Conservation (phyloP, 2,888 invertebrate species). For the Cephus nigrinus region DNA sequence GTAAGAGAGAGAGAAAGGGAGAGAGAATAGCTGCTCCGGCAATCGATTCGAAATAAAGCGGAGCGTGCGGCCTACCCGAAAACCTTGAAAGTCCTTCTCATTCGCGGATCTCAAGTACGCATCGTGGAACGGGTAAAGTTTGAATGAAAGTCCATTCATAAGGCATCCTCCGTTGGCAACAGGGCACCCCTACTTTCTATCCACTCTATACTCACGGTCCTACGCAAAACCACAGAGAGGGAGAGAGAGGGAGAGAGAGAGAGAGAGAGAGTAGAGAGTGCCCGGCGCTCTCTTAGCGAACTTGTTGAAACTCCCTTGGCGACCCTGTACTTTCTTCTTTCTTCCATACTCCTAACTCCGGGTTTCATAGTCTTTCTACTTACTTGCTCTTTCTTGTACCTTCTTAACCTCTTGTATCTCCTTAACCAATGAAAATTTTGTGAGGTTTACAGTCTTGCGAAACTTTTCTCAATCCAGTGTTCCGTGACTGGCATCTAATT, state of each 20-base stretch:
- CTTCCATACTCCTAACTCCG: not conserved
- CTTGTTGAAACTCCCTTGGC: constrained; percentile 24
- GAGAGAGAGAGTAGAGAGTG: not conserved
- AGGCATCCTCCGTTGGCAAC: constrained; percentile 2
- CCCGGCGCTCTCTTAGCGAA: constrained; percentile 15
- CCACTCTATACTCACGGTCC: not conserved
- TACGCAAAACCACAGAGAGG: constrained; percentile 8
- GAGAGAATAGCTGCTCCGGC: constrained; percentile 10
- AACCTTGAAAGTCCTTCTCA: constrained; percentile 13
- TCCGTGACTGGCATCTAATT: not conserved
- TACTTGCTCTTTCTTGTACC: not conserved
- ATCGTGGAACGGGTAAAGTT: constrained; percentile 12
- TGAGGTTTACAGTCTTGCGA: not conserved
- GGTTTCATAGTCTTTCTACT: not conserved
- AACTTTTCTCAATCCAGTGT: not conserved
- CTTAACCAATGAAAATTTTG: not conserved
- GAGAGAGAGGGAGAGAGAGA: not conserved
- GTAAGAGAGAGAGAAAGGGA: no score
- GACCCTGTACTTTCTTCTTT: not conserved
- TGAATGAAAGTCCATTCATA: constrained; percentile 38
- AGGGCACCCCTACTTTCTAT: not conserved
- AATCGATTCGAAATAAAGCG: constrained; percentile 44
- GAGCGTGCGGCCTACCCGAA: constrained; percentile 22
- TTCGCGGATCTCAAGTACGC: not conserved
- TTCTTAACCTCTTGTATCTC: not conserved